A percentile compares a stretch with the other conserved stretches of the same genome.
Conservation (phyloP, 2,113 vertebrate genomes). For the Syngnathus floridae region DNA sequence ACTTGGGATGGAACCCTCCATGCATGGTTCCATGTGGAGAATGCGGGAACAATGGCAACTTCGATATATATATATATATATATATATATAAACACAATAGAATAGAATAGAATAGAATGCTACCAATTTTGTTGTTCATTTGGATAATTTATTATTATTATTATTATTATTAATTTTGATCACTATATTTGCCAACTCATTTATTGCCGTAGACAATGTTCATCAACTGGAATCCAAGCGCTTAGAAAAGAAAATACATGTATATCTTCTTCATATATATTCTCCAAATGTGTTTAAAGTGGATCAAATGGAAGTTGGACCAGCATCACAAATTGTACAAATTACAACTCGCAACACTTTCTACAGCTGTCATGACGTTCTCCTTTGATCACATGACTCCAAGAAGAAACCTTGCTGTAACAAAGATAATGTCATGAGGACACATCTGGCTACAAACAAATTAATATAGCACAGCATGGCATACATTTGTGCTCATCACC, state of each 20-base stretch:
- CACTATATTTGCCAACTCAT: neutral
- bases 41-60: no score
- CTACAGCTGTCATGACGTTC: slow-evolving; percentile 5
- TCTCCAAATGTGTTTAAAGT: neutral
- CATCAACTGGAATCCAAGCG: no score
- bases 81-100: no score
- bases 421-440: slow-evolving; percentile 15
- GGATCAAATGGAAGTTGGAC: neutral
- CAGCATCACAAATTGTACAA: neutral
- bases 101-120: no score
- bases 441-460: slow-evolving; percentile 44
- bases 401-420: slow-evolving; percentile 17
- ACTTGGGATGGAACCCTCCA: no score
- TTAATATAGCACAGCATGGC: slow-evolving; percentile 26
- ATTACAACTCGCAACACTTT: neutral
- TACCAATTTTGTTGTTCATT: neutral
- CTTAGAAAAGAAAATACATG: no score
- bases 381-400: slow-evolving; percentile 9
- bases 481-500: slow-evolving; percentile 22
- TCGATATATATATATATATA: no score
- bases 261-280: no score
- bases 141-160: neutral
- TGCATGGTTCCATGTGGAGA: no score
- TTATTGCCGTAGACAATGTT: no score
- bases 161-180: no score